Conservation (phyloP, 2,113 vertebrate species). For the Nothobranchius kuhntae region DNA sequence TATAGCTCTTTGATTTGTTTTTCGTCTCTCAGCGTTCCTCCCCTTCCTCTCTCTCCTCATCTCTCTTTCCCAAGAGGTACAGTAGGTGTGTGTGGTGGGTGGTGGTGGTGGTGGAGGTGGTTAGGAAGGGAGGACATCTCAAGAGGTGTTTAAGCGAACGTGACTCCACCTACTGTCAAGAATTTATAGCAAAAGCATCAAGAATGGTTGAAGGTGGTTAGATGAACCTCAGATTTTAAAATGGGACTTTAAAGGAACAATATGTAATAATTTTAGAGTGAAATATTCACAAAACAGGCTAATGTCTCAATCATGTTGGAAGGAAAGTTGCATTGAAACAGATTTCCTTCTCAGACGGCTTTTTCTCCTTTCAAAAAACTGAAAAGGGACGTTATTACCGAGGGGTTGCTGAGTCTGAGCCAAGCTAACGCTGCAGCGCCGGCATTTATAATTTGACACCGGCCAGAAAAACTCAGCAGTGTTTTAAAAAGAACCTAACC, state of each 20-base stretch:
- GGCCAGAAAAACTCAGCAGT: no score
- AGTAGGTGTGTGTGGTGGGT: conserved; percentile 65
- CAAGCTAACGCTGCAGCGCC: no score
- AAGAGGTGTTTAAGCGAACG: conserved; percentile 49
- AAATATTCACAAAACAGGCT: no score
- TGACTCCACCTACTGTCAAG: conserved; percentile 62
- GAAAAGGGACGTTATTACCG: no score
- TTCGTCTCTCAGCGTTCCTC: conserved; percentile 45
- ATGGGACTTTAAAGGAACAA: not conserved
- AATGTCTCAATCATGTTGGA: no score
- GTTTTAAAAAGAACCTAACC: no score
- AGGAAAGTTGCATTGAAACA: no score
- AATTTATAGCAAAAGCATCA: conserved; percentile 35
- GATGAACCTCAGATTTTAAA: conserved; percentile 7
- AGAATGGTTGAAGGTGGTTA: not conserved
- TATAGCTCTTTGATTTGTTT: conserved; percentile 69
- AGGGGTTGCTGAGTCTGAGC: no score
- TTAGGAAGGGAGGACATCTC: conserved; percentile 49
- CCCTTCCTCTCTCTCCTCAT: conserved; percentile 42
- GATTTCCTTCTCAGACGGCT: no score
- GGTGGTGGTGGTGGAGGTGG: conserved; percentile 35
- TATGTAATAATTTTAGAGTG: no score
- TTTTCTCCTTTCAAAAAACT: no score
- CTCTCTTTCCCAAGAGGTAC: conserved; percentile 64
- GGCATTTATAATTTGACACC: no score